Percentiles rank a stretch among this genome's conserved stretches.
Evolutionary conservation across 2,113 vertebrate genomes (phyloP).

Genomic region (Ailuropoda melanoleuca): DNA sequence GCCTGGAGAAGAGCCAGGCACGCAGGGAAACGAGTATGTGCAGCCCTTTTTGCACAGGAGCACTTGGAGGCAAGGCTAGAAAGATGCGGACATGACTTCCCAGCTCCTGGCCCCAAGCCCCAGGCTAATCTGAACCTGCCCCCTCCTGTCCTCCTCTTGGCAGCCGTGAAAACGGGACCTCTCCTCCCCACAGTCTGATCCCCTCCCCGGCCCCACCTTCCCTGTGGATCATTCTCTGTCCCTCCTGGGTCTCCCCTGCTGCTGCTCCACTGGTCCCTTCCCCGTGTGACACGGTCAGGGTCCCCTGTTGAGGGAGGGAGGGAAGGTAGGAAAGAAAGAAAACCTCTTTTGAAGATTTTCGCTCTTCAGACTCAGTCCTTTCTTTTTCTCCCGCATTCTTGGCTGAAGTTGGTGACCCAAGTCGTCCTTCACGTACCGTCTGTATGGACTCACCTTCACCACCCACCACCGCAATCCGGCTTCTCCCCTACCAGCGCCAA

Average conservation of each 20-base stretch:
- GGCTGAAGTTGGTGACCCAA: neutral
- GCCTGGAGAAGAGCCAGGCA: neutral
- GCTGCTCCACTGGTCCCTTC: neutral
- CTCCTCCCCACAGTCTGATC: neutral
- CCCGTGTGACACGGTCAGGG: neutral
- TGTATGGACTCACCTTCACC: neutral
- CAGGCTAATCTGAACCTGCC: no score
- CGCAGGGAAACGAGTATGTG: rapidly evolving
- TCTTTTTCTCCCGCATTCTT: neutral
- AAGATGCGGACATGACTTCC: no score
- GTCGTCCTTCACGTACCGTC: neutral
- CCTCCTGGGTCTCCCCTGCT: neutral
- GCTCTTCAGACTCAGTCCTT: neutral
- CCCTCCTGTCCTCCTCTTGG: no score
- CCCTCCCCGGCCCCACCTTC: no score
- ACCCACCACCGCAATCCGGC: neutral
- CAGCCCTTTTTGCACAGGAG: no score
- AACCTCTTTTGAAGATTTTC: neutral
- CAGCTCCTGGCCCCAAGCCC: neutral
- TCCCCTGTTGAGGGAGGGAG: neutral
- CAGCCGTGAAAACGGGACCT: neutral
- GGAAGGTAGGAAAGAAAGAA: neutral
- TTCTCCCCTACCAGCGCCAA: neutral
- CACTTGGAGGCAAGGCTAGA: neutral
- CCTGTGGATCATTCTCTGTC: neutral